phyloP scores from a whole-genome alignment of 92 coral and sea anemone species.

The Hydrozoanthus gracilis region DNA sequence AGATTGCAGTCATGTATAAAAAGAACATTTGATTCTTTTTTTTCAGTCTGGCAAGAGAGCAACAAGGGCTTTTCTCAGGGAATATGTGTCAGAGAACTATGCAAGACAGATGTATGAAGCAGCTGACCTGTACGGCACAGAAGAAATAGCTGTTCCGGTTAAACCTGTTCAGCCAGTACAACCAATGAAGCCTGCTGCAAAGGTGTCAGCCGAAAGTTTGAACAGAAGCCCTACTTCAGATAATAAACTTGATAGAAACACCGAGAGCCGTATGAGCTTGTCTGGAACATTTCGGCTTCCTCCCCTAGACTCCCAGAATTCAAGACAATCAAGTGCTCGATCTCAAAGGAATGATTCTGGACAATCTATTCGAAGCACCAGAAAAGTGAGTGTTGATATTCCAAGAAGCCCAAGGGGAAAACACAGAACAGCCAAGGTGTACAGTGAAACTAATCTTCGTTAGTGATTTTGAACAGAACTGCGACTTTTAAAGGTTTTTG shows the following conservation, averaged over 20 bases:
- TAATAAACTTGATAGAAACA: background rate
- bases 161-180: slow-evolving; percentile 32
- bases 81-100: slow-evolving; percentile 55
- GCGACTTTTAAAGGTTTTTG: background rate
- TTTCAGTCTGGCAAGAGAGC: slow-evolving; percentile 93
- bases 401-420: slow-evolving; percentile 54
- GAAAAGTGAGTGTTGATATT: slow-evolving; percentile 85
- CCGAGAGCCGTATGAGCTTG: background rate
- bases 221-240: background rate
- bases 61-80: slow-evolving; percentile 94
- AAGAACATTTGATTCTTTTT: background rate
- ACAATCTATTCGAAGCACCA: slow-evolving; percentile 76
- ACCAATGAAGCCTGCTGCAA: slow-evolving; percentile 3
- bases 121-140: slow-evolving; percentile 10
- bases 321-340: background rate
- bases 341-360: slow-evolving; percentile 71
- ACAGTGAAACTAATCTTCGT: slow-evolving; percentile 35
- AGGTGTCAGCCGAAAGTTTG: slow-evolving; percentile 1
- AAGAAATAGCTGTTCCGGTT: background rate
- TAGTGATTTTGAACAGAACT: background rate
- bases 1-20: background rate
- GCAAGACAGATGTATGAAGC: slow-evolving; percentile 46
- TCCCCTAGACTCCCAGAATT: slow-evolving; percentile 37
- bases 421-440: slow-evolving; percentile 47
- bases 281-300: slow-evolving; percentile 58